Base-by-base conservation (phyloP, 2,888 invertebrate species). In the Eupithecia subumbrata region DNA sequence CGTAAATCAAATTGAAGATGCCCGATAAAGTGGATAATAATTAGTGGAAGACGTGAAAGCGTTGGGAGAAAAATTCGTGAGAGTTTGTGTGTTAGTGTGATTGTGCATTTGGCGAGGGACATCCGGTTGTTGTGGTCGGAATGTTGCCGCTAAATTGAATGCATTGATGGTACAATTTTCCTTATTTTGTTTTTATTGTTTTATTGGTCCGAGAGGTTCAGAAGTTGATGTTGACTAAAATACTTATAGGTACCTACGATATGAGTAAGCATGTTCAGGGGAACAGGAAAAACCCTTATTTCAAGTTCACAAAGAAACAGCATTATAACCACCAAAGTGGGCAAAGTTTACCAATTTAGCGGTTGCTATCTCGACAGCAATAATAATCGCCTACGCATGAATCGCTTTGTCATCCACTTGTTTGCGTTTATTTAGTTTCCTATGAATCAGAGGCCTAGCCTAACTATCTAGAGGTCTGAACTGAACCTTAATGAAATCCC, bases 1-100 rank as follows among this genome's bases (percentile, higher is more conserved):
- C 91, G 94, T 95, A 94, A 94, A 94, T 94, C 94, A 94, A 94
- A 95, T 93, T 94, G 94, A 93, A 94, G 95, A 94, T 94, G 94
- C 90, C 90, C 93, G 94, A 94, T 95, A 94, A 94, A 95, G 94
- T 95, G 92, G 93, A 92, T 95, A 94, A 94, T 95, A 95, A 95
- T 95, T 94, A 95, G 94, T 93, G 91, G 94, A 92, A 92, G 93
- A 91, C 89, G 94, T 91, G 94, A 95, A 94, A 94, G 95, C 87
- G 94, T 92, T 94, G 94, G 93, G 94, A 94, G 94, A 93, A 94
- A 94, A 94, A 94, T 93, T 94, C 93, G 94, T 95, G 94, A 94
- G 94, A 95, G 93, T 90, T 91, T 91, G 89, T 89, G 89, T 89
- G 90, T 91, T 92, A 91, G 91, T 94, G 91, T 92, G 93, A 94